Evolutionary conservation across 2,797 vertebrate genomes (phyloP).

Genomic region (Tapirus indicus): DNA sequence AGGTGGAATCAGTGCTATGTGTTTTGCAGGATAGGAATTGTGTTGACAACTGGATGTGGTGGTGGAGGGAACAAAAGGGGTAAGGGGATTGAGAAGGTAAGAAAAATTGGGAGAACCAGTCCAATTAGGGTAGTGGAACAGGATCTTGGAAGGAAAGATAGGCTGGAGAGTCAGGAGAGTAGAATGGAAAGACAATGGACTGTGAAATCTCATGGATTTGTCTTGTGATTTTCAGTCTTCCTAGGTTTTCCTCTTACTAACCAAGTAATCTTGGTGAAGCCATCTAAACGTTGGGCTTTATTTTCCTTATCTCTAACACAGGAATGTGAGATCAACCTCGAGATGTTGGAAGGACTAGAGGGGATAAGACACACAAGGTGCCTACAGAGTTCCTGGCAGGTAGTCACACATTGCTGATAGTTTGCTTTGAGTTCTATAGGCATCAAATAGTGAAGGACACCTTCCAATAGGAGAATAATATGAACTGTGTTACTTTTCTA

Average conservation of each 20-base stretch:
- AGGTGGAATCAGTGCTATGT: neutral
- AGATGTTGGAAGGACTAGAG: neutral
- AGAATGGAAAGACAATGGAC: neutral
- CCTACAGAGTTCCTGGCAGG: neutral
- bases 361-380: neutral
- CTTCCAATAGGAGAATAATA: neutral
- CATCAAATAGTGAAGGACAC: neutral
- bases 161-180: neutral
- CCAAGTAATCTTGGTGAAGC: neutral
- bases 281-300: neutral
- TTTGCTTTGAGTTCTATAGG: neutral
- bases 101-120: neutral
- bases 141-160: neutral
- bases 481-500: neutral
- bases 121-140: neutral
- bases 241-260: neutral
- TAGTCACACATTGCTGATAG: neutral
- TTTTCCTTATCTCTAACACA: neutral
- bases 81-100: neutral
- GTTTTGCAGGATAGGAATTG: neutral
- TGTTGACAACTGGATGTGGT: neutral
- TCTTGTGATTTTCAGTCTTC: neutral
- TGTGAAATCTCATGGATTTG: neutral
- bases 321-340: neutral
- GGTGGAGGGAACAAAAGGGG: neutral